These are phyloP conservation scores for Choloepus hoffmanni DNA, from an alignment of 2,113 vertebrate species.

Conservation along the genomic window DNA sequence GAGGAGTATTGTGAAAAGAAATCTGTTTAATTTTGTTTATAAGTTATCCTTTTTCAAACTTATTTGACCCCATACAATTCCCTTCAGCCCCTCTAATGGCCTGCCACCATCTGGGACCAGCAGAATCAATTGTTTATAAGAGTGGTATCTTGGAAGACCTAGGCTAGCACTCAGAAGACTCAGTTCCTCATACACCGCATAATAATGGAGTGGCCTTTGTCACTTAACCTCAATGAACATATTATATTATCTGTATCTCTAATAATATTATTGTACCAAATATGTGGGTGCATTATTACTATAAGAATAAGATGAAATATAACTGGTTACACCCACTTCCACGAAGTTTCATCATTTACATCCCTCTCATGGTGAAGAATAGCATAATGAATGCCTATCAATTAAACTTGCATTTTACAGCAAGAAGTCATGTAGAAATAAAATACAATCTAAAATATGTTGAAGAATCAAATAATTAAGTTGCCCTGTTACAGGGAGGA, in stretches of 20 bases:
- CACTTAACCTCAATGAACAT: background rate
- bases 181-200: background rate
- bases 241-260: background rate
- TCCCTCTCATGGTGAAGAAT: background rate
- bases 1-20: slow-evolving; percentile 21
- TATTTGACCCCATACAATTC: background rate
- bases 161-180: background rate
- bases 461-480: slow-evolving; percentile 4
- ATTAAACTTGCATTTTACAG: slow-evolving; percentile 9
- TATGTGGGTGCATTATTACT: background rate
- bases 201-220: background rate
- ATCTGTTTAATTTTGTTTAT: background rate
- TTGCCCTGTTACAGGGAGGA: background rate
- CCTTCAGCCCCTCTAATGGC: background rate
- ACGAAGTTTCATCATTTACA: background rate
- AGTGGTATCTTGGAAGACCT: background rate
- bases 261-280: background rate
- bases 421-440: slow-evolving; percentile 44
- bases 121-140: background rate
- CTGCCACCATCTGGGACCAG: background rate
- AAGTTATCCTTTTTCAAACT: background rate
- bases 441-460: slow-evolving; percentile 35
- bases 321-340: background rate
- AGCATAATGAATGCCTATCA: background rate
- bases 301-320: background rate